Evolutionary conservation across 2,113 vertebrate species (phyloP).

Genomic region (Mustela lutreola): DNA sequence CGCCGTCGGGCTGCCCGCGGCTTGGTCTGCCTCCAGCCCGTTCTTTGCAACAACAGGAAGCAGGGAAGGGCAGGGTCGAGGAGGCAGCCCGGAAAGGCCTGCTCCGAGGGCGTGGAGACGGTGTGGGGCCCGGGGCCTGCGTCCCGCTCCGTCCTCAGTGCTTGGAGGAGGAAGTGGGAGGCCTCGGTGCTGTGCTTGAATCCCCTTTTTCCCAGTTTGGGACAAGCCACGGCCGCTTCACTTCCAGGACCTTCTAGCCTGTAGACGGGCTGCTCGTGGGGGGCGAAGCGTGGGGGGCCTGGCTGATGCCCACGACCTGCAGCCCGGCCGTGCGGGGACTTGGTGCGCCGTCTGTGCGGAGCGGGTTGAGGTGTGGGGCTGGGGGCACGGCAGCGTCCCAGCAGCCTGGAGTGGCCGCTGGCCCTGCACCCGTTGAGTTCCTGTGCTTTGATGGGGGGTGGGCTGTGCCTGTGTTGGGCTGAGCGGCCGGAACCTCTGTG

Average conservation of each 20-base stretch:
- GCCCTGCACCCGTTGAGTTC: background rate
- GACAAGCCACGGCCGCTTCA: background rate
- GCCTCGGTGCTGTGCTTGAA: background rate
- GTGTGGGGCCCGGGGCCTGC: background rate
- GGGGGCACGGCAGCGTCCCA: background rate
- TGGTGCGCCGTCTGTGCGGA: background rate
- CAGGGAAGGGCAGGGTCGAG: background rate
- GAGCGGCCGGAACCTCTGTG: background rate
- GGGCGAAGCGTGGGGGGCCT: background rate
- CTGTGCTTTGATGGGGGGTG: background rate
- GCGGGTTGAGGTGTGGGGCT: background rate
- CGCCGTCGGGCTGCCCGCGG: background rate
- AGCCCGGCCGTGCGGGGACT: fast-evolving
- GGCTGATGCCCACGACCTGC: background rate
- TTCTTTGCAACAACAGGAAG: background rate
- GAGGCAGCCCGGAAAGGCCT: background rate
- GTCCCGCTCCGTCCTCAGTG: no score
- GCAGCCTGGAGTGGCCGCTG: background rate
- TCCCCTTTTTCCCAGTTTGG: background rate
- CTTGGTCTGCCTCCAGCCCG: background rate
- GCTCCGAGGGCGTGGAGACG: background rate
- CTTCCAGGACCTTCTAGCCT: no score
- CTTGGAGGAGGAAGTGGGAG: background rate
- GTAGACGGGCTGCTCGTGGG: background rate
- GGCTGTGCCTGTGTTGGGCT: background rate